Evolutionary conservation across 1,140 invertebrate species (phyloP).

Genomic region (Dreissena rostriformis): DNA sequence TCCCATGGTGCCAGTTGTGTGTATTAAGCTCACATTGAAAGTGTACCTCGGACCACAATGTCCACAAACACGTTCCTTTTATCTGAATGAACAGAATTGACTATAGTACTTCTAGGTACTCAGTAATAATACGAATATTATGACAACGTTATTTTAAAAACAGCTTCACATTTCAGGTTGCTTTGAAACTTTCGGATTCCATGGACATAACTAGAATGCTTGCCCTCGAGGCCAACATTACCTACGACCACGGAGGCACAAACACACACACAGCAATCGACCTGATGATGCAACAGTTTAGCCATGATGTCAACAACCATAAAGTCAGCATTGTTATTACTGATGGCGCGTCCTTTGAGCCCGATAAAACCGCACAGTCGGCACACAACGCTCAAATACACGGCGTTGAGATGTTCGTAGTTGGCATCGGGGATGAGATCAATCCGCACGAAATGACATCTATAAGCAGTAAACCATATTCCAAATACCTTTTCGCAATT

Average conservation of each 20-base stretch:
- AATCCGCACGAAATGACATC: slow-evolving; percentile 23
- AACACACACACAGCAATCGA: slow-evolving; percentile 42
- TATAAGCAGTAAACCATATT: slow-evolving; percentile 46
- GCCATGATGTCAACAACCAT: slow-evolving; percentile 13
- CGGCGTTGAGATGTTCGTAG: slow-evolving; percentile 32
- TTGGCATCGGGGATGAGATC: slow-evolving; percentile 51
- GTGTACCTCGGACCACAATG: too few relatives aligned
- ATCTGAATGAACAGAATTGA: too few relatives aligned
- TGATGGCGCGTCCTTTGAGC: slow-evolving; percentile 44
- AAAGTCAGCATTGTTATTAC: slow-evolving; percentile 46
- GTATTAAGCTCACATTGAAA: too few relatives aligned
- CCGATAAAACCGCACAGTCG: slow-evolving; percentile 9
- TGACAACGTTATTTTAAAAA: too few relatives aligned
- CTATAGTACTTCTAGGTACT: too few relatives aligned
- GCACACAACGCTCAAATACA: slow-evolving; percentile 19
- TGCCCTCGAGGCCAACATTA: slow-evolving; percentile 9
- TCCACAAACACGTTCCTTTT: too few relatives aligned
- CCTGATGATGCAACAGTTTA: slow-evolving; percentile 23
- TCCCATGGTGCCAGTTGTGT: too few relatives aligned
- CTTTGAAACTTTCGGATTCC: slow-evolving; percentile 1
- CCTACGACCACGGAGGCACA: slow-evolving; percentile 39
- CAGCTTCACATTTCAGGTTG: slow-evolving; percentile 3
- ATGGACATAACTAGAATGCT: background rate
- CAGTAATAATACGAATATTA: too few relatives aligned
- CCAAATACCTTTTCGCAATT: slow-evolving; percentile 16